Evolutionary conservation across 2,888 invertebrate genomes (phyloP).

Genomic region (Lamellibrachia columna): DNA sequence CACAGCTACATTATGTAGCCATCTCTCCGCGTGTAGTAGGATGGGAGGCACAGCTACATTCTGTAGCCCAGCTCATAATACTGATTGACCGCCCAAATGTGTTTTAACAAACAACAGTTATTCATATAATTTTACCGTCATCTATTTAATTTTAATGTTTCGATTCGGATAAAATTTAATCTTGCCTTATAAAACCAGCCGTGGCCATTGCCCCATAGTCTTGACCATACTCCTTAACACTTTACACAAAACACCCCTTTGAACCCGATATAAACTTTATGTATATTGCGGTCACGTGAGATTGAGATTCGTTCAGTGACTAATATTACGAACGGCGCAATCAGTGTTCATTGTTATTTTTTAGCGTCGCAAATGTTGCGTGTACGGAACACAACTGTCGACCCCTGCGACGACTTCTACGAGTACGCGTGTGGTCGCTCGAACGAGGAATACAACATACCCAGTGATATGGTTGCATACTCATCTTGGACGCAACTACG

Average conservation of each 20-base stretch:
- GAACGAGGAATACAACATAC: not conserved
- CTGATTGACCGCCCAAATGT: no score
- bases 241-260: not conserved
- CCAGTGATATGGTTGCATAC: not conserved
- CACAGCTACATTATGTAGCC: no score
- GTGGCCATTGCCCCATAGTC: no score
- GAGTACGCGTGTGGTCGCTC: not conserved
- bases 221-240: not conserved
- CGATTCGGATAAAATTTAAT: no score
- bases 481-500: not conserved
- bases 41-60: no score
- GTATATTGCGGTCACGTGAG: not conserved
- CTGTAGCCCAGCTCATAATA: no score
- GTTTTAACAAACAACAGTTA: no score
- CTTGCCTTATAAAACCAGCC: no score
- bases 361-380: not conserved
- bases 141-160: no score
- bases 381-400: not conserved
- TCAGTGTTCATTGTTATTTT: not conserved
- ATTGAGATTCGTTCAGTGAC: not conserved
- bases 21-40: no score
- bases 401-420: not conserved
- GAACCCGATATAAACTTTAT: not conserved
- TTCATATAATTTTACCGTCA: no score
- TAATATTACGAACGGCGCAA: not conserved